Evolutionary conservation across 2,113 vertebrate species (phyloP).

Genomic region (Emydocephalus ijimae): DNA sequence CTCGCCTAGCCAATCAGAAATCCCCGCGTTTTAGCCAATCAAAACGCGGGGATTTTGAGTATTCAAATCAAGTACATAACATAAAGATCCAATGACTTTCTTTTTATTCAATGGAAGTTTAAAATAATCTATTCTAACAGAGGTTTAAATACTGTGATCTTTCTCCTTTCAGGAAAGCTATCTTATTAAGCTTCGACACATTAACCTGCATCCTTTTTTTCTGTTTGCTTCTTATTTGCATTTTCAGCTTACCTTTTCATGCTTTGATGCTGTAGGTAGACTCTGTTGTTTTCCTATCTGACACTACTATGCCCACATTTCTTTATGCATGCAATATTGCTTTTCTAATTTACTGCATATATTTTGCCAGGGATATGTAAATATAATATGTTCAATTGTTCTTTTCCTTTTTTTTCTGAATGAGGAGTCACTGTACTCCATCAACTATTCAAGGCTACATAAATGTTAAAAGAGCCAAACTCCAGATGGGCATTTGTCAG

Average conservation of each 20-base stretch:
- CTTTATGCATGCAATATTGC: constrained; percentile 37
- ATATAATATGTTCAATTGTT: constrained; percentile 36
- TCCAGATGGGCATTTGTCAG: constrained; percentile 39
- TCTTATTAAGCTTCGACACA: not conserved
- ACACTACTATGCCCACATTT: constrained; percentile 29
- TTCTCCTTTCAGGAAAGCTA: not conserved
- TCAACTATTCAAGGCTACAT: constrained; percentile 30
- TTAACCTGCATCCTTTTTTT: not conserved
- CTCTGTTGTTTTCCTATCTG: constrained; percentile 52
- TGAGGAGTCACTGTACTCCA: constrained; percentile 35
- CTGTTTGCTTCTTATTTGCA: not conserved
- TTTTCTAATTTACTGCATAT: constrained; percentile 33
- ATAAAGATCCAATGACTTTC: not conserved
- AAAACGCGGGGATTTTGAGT: no score
- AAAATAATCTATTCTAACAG: not conserved
- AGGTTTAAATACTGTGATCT: not conserved
- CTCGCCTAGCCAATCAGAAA: no score
- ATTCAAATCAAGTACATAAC: no score
- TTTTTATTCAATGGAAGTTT: not conserved
- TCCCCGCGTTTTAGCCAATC: no score
- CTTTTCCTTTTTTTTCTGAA: constrained; percentile 11
- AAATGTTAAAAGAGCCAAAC: constrained; percentile 42
- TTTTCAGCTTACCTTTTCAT: constrained; percentile 21
- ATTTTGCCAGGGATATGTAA: constrained; percentile 38
- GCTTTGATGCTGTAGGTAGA: constrained; percentile 33